phyloP scores from a whole-genome alignment of 2,888 invertebrate genomes.

The Agrochola macilenta region DNA sequence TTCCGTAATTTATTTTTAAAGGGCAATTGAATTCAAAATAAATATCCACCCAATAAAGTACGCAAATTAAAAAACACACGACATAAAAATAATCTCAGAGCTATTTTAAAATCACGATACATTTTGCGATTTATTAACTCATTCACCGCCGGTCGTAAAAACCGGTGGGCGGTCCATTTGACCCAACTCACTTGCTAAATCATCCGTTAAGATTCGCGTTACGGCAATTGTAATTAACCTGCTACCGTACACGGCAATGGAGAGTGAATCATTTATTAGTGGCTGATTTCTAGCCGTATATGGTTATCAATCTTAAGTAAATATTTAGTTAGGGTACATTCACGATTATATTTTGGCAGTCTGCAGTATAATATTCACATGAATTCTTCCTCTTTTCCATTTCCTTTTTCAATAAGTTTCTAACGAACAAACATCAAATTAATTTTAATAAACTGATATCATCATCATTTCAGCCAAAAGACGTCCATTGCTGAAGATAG shows the following conservation, averaged over 20 bases:
- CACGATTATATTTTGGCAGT: neutral
- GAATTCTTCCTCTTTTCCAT: neutral
- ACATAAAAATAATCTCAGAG: conserved; percentile 40
- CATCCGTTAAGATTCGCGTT: conserved; percentile 78
- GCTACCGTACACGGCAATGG: conserved; percentile 72
- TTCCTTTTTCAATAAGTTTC: no score
- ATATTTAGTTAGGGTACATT: conserved; percentile 38
- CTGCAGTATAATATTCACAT: neutral
- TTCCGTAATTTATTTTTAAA: neutral
- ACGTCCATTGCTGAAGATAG: no score
- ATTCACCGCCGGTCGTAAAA: conserved; percentile 64
- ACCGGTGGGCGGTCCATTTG: conserved; percentile 67
- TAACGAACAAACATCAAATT: neutral
- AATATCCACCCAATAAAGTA: conserved; percentile 1
- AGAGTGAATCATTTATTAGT: conserved; percentile 75
- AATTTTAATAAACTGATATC: neutral
- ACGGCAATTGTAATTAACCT: conserved; percentile 79
- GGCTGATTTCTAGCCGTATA: conserved; percentile 61
- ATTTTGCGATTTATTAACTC: conserved; percentile 65
- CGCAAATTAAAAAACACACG: conserved; percentile 25
- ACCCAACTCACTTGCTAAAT: conserved; percentile 79
- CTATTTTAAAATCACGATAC: conserved; percentile 59
- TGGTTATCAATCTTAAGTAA: conserved; percentile 69
- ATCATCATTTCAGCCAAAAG: no score
- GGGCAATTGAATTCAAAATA: conserved; percentile 7